Evolutionary conservation across 2,888 invertebrate species (phyloP).

Genomic region (Theretra japonica): DNA sequence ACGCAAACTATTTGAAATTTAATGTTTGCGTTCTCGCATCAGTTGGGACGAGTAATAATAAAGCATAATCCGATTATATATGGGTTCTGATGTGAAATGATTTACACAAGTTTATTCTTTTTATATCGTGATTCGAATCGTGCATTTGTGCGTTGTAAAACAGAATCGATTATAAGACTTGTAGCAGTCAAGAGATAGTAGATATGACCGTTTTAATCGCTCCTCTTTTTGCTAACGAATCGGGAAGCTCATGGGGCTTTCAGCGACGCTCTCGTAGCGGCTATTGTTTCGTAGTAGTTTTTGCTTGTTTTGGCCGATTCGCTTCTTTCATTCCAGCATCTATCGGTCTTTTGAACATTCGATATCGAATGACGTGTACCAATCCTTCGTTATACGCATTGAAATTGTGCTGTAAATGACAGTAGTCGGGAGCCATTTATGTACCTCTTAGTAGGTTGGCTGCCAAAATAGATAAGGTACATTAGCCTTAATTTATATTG

Average conservation of each 20-base stretch:
- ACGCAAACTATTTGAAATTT: conserved; percentile 68
- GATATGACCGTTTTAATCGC: conserved; percentile 55
- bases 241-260: conserved; percentile 65
- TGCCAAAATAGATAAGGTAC: conserved; percentile 18
- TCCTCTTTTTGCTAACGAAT: conserved; percentile 67
- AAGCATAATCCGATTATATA: conserved; percentile 37
- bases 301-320: conserved; percentile 49
- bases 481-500: conserved; percentile 9
- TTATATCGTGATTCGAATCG: conserved; percentile 14
- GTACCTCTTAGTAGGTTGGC: conserved; percentile 3
- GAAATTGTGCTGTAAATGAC: not conserved
- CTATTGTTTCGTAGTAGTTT: conserved; percentile 65
- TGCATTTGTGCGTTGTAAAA: conserved; percentile 35
- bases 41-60: conserved; percentile 15
- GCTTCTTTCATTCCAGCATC: conserved; percentile 56
- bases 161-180: conserved; percentile 50
- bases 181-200: conserved; percentile 45
- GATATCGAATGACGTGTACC: conserved; percentile 13
- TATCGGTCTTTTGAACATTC: conserved; percentile 51
- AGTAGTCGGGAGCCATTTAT: not conserved
- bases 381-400: not conserved
- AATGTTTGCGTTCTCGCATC: conserved; percentile 44
- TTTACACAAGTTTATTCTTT: conserved; percentile 4
- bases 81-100: conserved; percentile 42
- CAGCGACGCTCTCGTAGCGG: conserved; percentile 58